Base-by-base conservation (phyloP, 2,113 vertebrate genomes). In the Paradisaea rubra region DNA sequence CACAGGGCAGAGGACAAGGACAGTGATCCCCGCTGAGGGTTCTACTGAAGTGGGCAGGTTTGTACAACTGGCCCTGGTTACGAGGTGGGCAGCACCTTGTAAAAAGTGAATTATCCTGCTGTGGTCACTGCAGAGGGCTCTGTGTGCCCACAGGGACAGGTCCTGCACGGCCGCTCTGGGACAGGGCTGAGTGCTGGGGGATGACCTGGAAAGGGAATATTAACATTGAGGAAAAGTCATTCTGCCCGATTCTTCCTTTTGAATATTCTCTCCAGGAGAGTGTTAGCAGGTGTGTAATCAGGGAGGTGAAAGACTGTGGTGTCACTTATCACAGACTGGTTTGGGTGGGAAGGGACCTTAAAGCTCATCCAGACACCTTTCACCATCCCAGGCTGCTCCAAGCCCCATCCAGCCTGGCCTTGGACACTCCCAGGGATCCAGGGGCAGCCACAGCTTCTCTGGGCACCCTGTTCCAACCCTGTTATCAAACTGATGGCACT, bases 131-230 rank as follows among this genome's bases (percentile, higher is more conserved):
- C 41, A 57, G 61, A 52, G 63, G 22, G 52, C 41, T 93, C 50
- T 21, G 74, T 31, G 59, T 71, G 77, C 49, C 47, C 30, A 6
- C 9, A 8, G 44, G 47, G 52, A 54, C 1, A 0, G 11, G 52
- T 24, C 71, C 65, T 10, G 5, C 57, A 7, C 0, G 0, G 27
- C 56, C 1, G 0, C 59, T 8, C 39, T 6, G 47, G 56, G n/a
- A 65, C 15, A 49, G n/a, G 18, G 35, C 66, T n/a, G 33, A 33
- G 74, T 22, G 61, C 61, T 49, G 66, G 4, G 2, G 57, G 27
- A 0, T 47, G 54, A 6, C 33, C 41, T 44, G 50, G 19, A 17
- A 52, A 44, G 57, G 54, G 41, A 41, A 27, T 8, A 3, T 31
- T 24, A 23, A 16, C 30, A 4, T 1, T 27, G 35, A n/a, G 83